Percentiles rank a stretch among this genome's conserved stretches.
These are phyloP conservation scores for Hippocampus kuda DNA, from an alignment of 2,797 vertebrate genomes.

Conservation along the genomic window DNA sequence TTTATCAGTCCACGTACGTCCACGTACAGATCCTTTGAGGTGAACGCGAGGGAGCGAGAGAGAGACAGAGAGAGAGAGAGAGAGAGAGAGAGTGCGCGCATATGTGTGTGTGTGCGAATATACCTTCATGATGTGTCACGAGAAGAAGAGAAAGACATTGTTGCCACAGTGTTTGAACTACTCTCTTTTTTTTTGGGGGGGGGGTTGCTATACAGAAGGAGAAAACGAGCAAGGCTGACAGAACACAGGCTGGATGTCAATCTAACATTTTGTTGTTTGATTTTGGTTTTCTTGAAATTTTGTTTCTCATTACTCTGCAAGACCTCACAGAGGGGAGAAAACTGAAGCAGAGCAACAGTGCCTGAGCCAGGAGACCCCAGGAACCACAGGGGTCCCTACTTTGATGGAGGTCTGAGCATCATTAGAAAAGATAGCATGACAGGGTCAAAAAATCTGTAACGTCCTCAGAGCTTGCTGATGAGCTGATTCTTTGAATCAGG, in stretches of 20 bases:
- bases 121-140: conserved; percentile 17
- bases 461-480: not conserved
- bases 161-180: conserved; percentile 55
- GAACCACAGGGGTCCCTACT: conserved; percentile 63
- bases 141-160: conserved; percentile 40
- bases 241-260: conserved; percentile 58
- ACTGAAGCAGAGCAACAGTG: conserved; percentile 51
- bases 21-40: conserved; percentile 40
- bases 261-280: conserved; percentile 57
- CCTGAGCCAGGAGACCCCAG: conserved; percentile 56
- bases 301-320: conserved; percentile 61
- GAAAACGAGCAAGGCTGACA: conserved; percentile 52
- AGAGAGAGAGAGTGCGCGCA: no score
- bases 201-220: conserved; percentile 48
- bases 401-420: conserved; percentile 70
- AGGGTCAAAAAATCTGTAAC: conserved; percentile 47
- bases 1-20: conserved; percentile 58
- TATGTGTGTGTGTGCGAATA: conserved; percentile 7
- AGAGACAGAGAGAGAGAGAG: no score
- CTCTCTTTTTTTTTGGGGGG: conserved; percentile 54
- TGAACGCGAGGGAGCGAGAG: not conserved
- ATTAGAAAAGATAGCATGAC: conserved; percentile 66
- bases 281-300: conserved; percentile 59
- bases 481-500: no score
- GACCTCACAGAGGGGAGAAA: conserved; percentile 46